These are phyloP conservation scores for Petroica traversi DNA, from an alignment of 2,113 vertebrate genomes.

Conservation along the genomic window DNA sequence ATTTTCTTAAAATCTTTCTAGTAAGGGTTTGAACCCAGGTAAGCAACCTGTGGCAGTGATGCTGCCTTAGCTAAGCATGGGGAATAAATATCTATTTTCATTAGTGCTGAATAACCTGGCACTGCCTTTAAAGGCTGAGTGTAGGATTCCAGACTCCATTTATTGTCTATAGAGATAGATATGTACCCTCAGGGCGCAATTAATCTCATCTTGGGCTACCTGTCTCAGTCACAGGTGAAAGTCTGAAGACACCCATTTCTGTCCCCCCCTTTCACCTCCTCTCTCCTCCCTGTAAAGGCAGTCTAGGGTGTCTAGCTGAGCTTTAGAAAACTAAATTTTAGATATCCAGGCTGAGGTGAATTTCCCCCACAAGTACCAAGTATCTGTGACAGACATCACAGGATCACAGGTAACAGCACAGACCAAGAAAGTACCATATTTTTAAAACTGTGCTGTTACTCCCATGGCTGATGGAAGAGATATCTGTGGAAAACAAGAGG, in stretches of 20 bases:
- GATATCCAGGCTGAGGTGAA: neutral
- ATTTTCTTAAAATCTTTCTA: neutral
- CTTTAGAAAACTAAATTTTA: neutral
- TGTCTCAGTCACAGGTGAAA: neutral
- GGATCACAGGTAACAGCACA: neutral
- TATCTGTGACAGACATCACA: neutral
- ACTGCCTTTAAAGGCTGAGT: neutral
- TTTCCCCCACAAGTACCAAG: neutral
- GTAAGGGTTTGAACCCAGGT: neutral
- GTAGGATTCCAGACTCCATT: neutral
- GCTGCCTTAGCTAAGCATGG: neutral
- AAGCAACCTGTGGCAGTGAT: neutral
- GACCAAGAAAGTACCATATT: neutral
- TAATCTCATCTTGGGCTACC: rapidly evolving
- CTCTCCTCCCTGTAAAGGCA: neutral
- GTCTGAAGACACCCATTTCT: neutral
- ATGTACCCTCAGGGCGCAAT: neutral
- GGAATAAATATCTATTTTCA: neutral
- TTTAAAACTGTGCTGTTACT: neutral
- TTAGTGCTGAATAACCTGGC: neutral
- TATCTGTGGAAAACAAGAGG: neutral
- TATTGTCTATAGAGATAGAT: neutral
- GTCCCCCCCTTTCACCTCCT: neutral
- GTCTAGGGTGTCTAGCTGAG: neutral
- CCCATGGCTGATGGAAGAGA: neutral